These are phyloP conservation scores for Adrianichthys oophorus DNA, from an alignment of 2,797 vertebrate species.

Conservation along the genomic window DNA sequence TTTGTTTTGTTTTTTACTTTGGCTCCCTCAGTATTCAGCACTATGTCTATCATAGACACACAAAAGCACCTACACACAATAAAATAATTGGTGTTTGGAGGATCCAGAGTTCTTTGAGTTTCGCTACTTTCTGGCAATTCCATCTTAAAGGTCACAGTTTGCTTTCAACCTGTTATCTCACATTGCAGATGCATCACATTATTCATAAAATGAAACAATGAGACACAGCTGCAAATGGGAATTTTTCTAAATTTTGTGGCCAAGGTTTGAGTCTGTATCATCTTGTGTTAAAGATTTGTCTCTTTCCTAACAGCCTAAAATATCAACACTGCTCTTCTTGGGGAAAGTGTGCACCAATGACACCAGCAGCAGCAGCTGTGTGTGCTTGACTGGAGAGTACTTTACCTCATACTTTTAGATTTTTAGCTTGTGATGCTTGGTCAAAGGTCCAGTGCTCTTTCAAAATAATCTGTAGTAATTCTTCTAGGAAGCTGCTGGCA, in stretches of 20 bases:
- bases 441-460: conserved; percentile 37
- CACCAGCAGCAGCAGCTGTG: conserved; percentile 31
- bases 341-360: conserved; percentile 47
- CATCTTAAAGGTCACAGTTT: conserved; percentile 61
- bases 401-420: conserved; percentile 44
- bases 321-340: conserved; percentile 27
- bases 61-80: conserved; percentile 6
- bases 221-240: background rate
- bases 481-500: conserved; percentile 29
- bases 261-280: conserved; percentile 3
- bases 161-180: conserved; percentile 42
- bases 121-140: conserved; percentile 55
- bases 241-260: conserved; percentile 13
- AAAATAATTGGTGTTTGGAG: conserved; percentile 59
- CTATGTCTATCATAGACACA: conserved; percentile 16
- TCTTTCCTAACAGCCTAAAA: conserved; percentile 32
- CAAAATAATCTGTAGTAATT: conserved; percentile 37
- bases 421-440: conserved; percentile 51
- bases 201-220: conserved; percentile 40
- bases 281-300: conserved; percentile 11
- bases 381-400: conserved; percentile 45
- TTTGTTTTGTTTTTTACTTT: conserved; percentile 11
- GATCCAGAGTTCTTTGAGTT: conserved; percentile 42
- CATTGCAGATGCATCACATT: conserved; percentile 31
- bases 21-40: conserved; percentile 1